Evolutionary conservation across 2,888 invertebrate genomes (phyloP).

Genomic region (Biston stratarius): DNA sequence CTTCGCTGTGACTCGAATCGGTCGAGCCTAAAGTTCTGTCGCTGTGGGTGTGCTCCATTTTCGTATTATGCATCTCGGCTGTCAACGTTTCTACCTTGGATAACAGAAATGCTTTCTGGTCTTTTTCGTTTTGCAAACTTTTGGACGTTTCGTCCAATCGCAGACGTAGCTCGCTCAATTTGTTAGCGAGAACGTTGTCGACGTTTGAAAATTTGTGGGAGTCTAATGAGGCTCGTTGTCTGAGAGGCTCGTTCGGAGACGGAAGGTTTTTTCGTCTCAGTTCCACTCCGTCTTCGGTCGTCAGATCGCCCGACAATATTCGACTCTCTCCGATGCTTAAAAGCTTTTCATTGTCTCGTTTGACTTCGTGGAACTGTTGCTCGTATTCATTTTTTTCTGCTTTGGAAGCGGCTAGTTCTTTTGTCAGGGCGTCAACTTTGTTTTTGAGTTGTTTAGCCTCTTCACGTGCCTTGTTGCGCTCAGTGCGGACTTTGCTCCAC

Average conservation of each 20-base stretch:
- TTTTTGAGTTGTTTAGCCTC: conserved; percentile 93
- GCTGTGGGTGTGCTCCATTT: conserved; percentile 71
- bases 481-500: conserved; percentile 97
- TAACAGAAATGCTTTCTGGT: conserved; percentile 75
- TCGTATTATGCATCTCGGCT: conserved; percentile 73
- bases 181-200: conserved; percentile 76
- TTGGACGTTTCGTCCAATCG: conserved; percentile 75
- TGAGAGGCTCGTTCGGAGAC: conserved; percentile 68
- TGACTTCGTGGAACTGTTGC: conserved; percentile 91
- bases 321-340: conserved; percentile 82
- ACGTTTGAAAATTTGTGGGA: conserved; percentile 81
- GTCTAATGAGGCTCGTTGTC: conserved; percentile 78
- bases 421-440: conserved; percentile 92
- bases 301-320: conserved; percentile 72
- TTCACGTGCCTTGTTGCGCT: conserved; percentile 96
- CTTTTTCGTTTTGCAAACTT: conserved; percentile 74
- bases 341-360: conserved; percentile 93
- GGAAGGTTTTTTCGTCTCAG: conserved; percentile 71
- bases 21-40: conserved; percentile 79
- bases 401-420: conserved; percentile 91
- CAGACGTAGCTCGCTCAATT: conserved; percentile 72
- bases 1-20: conserved; percentile 81
- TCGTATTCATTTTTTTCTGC: conserved; percentile 93
- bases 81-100: conserved; percentile 75
- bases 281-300: conserved; percentile 76